phyloP scores from a whole-genome alignment of 2,888 invertebrate genomes.

The Antheraea assamensis region DNA sequence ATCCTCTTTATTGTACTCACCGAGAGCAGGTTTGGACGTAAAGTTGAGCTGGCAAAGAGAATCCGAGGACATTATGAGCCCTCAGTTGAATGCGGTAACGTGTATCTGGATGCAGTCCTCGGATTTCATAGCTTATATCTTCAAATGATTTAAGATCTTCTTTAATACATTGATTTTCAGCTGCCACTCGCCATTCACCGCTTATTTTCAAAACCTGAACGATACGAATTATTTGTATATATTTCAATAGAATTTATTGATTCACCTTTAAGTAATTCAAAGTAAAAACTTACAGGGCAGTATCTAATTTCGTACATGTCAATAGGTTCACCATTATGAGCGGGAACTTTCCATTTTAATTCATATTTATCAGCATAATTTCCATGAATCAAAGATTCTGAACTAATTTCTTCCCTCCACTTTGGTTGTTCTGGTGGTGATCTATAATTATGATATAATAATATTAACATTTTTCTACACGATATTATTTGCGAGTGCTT shows the following conservation, averaged over 20 bases:
- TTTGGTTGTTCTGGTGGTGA: slow-evolving; percentile 87
- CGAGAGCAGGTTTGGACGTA: slow-evolving; percentile 93
- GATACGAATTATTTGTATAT: slow-evolving; percentile 23
- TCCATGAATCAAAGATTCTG: slow-evolving; percentile 73
- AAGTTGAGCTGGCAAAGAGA: slow-evolving; percentile 88
- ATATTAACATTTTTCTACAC: not conserved
- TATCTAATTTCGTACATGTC: slow-evolving; percentile 90
- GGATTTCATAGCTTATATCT: slow-evolving; percentile 86
- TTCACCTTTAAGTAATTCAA: not conserved
- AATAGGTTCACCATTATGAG: slow-evolving; percentile 95
- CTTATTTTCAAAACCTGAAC: slow-evolving; percentile 85
- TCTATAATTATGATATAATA: slow-evolving; percentile 45
- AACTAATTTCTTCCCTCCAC: slow-evolving; percentile 71
- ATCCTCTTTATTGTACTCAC: slow-evolving; percentile 86
- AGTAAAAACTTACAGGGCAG: slow-evolving; percentile 85
- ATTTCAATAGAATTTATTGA: slow-evolving; percentile 3
- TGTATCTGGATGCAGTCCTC: slow-evolving; percentile 88
- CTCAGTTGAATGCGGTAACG: slow-evolving; percentile 91
- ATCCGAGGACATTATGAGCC: slow-evolving; percentile 93
- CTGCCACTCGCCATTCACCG: slow-evolving; percentile 84
- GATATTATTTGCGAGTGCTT: not conserved
- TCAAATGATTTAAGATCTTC: slow-evolving; percentile 84
- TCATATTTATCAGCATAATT: slow-evolving; percentile 90
- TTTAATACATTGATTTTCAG: slow-evolving; percentile 81
- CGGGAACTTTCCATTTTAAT: slow-evolving; percentile 91